Evolutionary conservation across 1,140 invertebrate genomes (phyloP).

Genomic region (Cydia amplana): DNA sequence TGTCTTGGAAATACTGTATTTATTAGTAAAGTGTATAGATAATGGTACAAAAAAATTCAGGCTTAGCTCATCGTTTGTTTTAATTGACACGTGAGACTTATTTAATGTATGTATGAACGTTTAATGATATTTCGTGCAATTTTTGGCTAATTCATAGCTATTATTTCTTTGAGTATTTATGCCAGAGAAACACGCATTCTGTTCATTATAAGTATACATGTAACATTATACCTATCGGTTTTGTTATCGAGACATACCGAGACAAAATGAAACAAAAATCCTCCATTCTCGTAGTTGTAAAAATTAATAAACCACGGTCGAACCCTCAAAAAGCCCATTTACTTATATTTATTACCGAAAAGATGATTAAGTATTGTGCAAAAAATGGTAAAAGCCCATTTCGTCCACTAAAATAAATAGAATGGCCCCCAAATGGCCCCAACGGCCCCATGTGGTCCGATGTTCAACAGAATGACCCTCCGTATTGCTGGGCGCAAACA

Average conservation of each 20-base stretch:
- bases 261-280: background rate
- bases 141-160: too few species aligned
- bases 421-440: background rate
- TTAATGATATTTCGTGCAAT: too few species aligned
- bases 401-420: constrained; percentile 14
- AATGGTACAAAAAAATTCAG: too few species aligned
- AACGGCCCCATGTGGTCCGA: constrained; percentile 1
- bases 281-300: background rate
- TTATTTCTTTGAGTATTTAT: background rate
- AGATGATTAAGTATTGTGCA: background rate
- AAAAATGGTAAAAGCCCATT: constrained; percentile 3
- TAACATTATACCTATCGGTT: too few species aligned
- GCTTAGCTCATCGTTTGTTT: too few species aligned
- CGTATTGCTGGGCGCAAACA: background rate
- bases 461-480: background rate
- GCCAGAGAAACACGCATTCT: too few species aligned
- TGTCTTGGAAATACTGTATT: too few species aligned
- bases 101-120: too few species aligned
- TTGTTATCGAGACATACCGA: background rate
- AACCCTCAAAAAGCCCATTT: background rate
- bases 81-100: too few species aligned
- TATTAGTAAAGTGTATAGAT: too few species aligned
- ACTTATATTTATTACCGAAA: constrained; percentile 3
- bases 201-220: too few species aligned
- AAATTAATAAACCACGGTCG: background rate